These are phyloP conservation scores for Theretra japonica DNA, from an alignment of 2,888 invertebrate species.

Conservation along the genomic window DNA sequence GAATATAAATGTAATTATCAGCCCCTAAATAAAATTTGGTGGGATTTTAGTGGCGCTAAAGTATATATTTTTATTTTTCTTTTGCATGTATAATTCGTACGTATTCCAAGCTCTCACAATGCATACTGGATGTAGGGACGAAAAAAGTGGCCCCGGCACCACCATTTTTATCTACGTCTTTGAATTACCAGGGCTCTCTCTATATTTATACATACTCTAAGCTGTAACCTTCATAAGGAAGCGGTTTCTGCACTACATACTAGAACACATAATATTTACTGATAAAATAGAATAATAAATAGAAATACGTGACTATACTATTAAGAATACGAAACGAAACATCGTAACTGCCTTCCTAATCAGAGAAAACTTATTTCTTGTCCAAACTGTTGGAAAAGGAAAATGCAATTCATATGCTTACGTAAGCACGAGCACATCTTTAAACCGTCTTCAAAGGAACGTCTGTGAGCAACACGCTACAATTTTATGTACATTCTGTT, in stretches of 20 bases:
- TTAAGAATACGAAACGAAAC: neutral
- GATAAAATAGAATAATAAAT: neutral
- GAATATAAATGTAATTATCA: no score
- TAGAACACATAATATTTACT: neutral
- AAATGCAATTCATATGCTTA: constrained; percentile 4
- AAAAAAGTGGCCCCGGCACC: no score
- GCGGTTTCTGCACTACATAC: constrained; percentile 31
- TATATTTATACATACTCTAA: no score
- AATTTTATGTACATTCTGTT: neutral
- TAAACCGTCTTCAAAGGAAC: constrained; percentile 5
- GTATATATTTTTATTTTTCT: no score
- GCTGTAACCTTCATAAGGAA: constrained; percentile 34
- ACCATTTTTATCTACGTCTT: no score
- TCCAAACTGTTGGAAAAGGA: neutral
- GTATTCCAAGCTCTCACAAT: no score
- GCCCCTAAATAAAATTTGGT: no score
- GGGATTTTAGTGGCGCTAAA: no score
- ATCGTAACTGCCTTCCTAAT: neutral
- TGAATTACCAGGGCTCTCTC: no score
- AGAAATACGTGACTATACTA: neutral
- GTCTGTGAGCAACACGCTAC: neutral
- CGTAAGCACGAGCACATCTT: neutral
- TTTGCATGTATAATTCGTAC: no score
- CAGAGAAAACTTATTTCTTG: neutral
- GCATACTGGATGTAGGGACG: no score